Conservation (phyloP, 2,888 invertebrate species). For the Latrodectus hesperus region DNA sequence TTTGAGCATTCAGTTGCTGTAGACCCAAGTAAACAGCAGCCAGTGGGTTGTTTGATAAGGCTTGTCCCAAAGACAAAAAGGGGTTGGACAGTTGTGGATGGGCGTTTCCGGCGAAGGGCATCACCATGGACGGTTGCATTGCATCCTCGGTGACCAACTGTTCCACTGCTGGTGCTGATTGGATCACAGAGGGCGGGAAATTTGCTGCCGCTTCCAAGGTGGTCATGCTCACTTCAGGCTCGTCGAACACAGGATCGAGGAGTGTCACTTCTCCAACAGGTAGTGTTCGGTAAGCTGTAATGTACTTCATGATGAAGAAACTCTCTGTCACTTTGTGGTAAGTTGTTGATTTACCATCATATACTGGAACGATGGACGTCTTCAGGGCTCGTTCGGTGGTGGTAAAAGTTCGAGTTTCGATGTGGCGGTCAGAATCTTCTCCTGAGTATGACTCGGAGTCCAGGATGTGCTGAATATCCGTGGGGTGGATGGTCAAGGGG, state of each 20-base stretch:
- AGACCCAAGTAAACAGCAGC: constrained; percentile 71
- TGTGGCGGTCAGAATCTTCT: constrained; percentile 79
- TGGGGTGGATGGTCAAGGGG: constrained; percentile 65
- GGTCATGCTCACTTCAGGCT: constrained; percentile 24
- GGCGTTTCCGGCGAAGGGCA: constrained; percentile 10
- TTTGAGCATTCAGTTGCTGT: constrained; percentile 71
- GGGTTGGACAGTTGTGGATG: constrained; percentile 70
- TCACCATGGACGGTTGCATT: constrained; percentile 24
- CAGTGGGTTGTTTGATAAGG: constrained; percentile 71
- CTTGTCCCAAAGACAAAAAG: constrained; percentile 69
- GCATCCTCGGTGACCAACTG: constrained; percentile 26
- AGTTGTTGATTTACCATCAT: constrained; percentile 84
- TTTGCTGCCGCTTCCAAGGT: constrained; percentile 56
- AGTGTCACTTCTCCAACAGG: constrained; percentile 79
- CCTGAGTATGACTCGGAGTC: constrained; percentile 24
- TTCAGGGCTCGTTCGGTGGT: constrained; percentile 92
- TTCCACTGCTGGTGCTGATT: constrained; percentile 38
- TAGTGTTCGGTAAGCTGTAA: constrained; percentile 91
- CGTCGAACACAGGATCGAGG: constrained; percentile 50
- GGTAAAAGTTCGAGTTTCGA: constrained; percentile 89
- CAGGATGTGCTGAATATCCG: constrained; percentile 54
- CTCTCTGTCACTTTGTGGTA: constrained; percentile 88
- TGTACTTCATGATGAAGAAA: constrained; percentile 88
- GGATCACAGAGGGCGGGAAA: constrained; percentile 47
- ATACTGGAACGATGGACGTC: constrained; percentile 90